Base-by-base conservation (phyloP, 2,113 vertebrate genomes). In the Centropus unirufus region DNA sequence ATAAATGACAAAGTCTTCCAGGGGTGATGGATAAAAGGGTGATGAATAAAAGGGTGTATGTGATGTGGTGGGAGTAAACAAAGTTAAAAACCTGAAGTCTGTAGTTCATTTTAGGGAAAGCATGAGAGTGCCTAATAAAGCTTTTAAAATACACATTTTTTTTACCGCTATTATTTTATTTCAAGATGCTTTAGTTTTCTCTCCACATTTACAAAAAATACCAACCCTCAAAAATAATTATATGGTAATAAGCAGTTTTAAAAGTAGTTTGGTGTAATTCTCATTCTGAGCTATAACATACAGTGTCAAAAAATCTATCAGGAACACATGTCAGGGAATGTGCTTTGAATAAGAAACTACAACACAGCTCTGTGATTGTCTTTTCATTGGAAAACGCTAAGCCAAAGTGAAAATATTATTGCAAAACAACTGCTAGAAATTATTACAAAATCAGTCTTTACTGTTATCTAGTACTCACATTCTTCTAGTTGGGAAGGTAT, bases 401-500 rank as follows among this genome's bases (percentile, higher is more conserved):
- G 52, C 29, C 52, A 64, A 94, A 92, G 23, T 67, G 57, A 90
- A 94, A 94, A 83, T 30, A 70, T 11, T 64, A 44, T 62, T 52
- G 39, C 40, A 85, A 30, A 40, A 54, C 0, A 1, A 64, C 20
- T 0, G 1, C 12, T 70, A 40, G 42, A 85, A 90, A 57, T 57
- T 39, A 58, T 89, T 84, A 73, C 22, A 84, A 85, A 90, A 93
- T 81, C 44, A 64, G 17, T 51, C 51, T 83, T 95, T 90, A 89
- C 32, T 91, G 22, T 64, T 86, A 94, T 51, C 58, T 87, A 75
- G 59, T 61, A 87, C 42, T 85, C 46, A 46, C 18, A 46, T 74
- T 94, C 89, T 76, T 46, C n/a, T 74, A 30, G 54, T 73, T 70
- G 69, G 64, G 93, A 82, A 87, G 82, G 59, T 84, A 87, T 66